Base-by-base conservation (phyloP, 2,888 invertebrate species). In the Allacma fusca region DNA sequence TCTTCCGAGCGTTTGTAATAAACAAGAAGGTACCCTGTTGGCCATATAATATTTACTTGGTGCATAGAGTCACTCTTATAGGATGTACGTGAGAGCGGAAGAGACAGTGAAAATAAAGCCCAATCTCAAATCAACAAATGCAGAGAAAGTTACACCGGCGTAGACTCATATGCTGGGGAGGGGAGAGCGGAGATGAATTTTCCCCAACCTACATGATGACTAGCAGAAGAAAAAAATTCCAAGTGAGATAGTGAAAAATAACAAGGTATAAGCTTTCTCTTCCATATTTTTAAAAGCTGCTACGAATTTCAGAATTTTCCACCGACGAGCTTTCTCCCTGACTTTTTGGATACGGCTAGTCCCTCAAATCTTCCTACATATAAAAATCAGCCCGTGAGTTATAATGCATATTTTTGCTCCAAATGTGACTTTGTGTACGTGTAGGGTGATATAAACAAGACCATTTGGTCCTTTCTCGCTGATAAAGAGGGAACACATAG, bases 401-500 rank as follows among this genome's bases (percentile, higher is more conserved):
- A 50, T 50, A 50, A 23, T 65, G 24, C 28, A 28, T 23, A 24
- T 26, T 16, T 24, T 59, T 4, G 7, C 23, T 23, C 5, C 7
- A 23, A 59, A 23, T 59, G 23, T 59, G 59, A 23, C 21, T 59
- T 19, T 65, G 24, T 65, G 65, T 23, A 23, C 13, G 28, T 23
- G n/a, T n/a, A 59, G 64, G 24, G 21, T 28, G 29, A 34, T 29
- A 68, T 29, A 50, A 50, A 57, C 75, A 75, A 68, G 68, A 68
- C 34, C 79, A 77, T 79, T 76, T 73, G 77, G 76, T 77, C 44
- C 76, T 75, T 73, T 73, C 76, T 73, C 50, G 50, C 50, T 79
- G 79, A 79, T 79, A 77, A 79, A 79, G 68, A 67, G 23, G 40
- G 74, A 67, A 74, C 76, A 76, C 76, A 76, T 76, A 74, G 76